phyloP scores from a whole-genome alignment of 2,797 vertebrate genomes.

The Delichon dasypus region DNA sequence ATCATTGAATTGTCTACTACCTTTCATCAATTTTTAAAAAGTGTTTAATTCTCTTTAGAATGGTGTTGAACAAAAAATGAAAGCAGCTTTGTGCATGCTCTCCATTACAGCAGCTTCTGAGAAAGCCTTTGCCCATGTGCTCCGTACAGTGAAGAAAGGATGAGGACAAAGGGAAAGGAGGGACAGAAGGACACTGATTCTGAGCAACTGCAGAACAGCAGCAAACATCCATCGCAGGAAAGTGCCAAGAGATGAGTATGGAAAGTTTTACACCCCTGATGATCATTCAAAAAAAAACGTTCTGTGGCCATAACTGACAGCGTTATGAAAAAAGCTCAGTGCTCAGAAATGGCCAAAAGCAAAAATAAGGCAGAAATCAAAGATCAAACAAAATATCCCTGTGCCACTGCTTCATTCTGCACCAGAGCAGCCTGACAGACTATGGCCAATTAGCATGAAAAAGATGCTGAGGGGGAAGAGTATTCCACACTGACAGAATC shows the following conservation, averaged over 20 bases:
- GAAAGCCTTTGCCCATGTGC: background rate
- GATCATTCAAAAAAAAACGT: background rate
- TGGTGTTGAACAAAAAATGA: background rate
- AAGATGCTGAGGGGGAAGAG: background rate
- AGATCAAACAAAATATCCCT: background rate
- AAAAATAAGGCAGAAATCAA: background rate
- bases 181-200: background rate
- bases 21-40: background rate
- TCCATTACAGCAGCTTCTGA: background rate
- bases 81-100: background rate
- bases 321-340: background rate
- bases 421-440: background rate
- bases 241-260: fast-evolving
- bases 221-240: background rate
- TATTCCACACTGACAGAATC: background rate
- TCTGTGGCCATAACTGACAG: background rate
- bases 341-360: background rate
- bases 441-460: background rate
- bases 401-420: background rate
- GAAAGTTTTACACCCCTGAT: background rate
- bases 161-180: background rate
- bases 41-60: background rate
- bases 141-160: background rate
- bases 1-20: background rate
- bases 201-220: background rate